A percentile compares a stretch with the other conserved stretches of the same genome.
Conservation (phyloP, 2,888 invertebrate genomes). For the Amiota communis region DNA sequence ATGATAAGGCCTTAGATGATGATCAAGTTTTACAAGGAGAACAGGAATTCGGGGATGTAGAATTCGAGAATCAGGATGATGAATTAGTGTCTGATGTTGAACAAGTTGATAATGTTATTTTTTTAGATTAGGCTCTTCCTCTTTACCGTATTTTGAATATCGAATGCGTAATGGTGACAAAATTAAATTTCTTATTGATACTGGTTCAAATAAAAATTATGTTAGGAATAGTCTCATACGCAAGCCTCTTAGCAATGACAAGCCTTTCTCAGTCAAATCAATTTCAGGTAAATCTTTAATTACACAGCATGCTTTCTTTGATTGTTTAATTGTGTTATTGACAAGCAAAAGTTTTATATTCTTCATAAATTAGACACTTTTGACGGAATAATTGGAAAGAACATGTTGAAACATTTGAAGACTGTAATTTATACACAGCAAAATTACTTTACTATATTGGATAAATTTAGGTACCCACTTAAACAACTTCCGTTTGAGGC, state of each 20-base stretch:
- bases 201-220: slow-evolving; percentile 17
- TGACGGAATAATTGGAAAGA: no score
- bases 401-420: background rate
- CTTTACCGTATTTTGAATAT: no score
- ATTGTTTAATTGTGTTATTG: slow-evolving; percentile 2
- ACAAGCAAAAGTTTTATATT: slow-evolving; percentile 9
- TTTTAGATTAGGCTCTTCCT: no score
- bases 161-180: no score
- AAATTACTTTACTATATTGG: background rate
- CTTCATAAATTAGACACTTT: background rate
- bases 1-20: background rate
- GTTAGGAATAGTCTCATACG: slow-evolving; percentile 7
- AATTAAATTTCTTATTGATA: no score
- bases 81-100: no score
- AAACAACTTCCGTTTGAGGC: no score
- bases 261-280: slow-evolving; percentile 2
- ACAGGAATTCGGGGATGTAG: background rate
- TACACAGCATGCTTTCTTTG: background rate
- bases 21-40: background rate
- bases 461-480: background rate
- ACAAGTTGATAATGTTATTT: no score
- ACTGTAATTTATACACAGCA: background rate
- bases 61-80: no score
- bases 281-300: slow-evolving; percentile 3
- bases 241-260: background rate